Conservation (phyloP, 2,888 invertebrate genomes). For the Eristalis tenax region DNA sequence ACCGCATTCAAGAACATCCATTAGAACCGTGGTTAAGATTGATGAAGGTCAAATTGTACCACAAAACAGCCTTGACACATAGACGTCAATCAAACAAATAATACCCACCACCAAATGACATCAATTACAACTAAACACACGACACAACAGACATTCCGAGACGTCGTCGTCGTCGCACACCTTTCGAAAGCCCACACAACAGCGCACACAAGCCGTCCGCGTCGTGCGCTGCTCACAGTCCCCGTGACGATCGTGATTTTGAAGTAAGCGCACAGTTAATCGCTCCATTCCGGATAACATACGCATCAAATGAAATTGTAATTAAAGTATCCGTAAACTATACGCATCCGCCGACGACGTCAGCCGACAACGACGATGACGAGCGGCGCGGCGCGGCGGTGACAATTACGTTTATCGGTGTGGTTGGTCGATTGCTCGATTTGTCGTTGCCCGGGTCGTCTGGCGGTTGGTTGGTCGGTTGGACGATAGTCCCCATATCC, state of each 20-base stretch:
- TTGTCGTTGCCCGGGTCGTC: slow-evolving; percentile 18
- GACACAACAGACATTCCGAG: slow-evolving; percentile 1
- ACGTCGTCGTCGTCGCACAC: slow-evolving; percentile 7
- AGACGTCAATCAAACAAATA: slow-evolving; percentile 31
- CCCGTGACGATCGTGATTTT: slow-evolving; percentile 21
- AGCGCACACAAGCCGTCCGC: not conserved
- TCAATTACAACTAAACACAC: slow-evolving; percentile 31
- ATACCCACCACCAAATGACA: slow-evolving; percentile 20
- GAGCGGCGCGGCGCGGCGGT: slow-evolving; percentile 40
- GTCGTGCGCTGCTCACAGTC: slow-evolving; percentile 6
- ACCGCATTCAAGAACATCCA: not conserved
- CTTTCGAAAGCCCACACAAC: not conserved
- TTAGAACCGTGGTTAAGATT: not conserved
- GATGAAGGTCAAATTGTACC: slow-evolving; percentile 32
- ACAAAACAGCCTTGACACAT: slow-evolving; percentile 42
- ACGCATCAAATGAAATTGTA: slow-evolving; percentile 49
- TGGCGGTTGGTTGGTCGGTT: not conserved
- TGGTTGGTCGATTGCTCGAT: slow-evolving; percentile 18
- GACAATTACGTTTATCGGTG: slow-evolving; percentile 62
- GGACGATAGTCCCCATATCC: slow-evolving; percentile 56
- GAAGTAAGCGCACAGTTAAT: slow-evolving; percentile 36
- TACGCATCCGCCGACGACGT: slow-evolving; percentile 55
- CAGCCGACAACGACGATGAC: not conserved
- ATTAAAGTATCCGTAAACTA: slow-evolving; percentile 63
- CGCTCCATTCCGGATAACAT: slow-evolving; percentile 32